These are phyloP conservation scores for Chionomys nivalis DNA, from an alignment of 2,113 vertebrate species.

Conservation along the genomic window DNA sequence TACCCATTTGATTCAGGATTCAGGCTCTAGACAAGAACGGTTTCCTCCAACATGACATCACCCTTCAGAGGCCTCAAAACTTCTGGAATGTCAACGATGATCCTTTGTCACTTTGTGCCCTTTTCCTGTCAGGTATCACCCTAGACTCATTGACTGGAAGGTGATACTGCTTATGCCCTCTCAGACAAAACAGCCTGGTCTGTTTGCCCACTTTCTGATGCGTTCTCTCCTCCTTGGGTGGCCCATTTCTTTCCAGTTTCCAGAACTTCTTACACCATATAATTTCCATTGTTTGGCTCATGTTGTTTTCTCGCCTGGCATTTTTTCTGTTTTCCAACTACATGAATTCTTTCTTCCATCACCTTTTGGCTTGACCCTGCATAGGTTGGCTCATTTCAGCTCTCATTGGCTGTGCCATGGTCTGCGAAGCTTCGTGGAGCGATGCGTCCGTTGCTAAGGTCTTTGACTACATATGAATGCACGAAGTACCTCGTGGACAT, in stretches of 20 bases:
- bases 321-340: not conserved
- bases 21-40: not conserved
- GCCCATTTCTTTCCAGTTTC: not conserved
- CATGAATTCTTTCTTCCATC: not conserved
- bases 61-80: not conserved
- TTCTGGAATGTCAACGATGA: not conserved
- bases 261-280: not conserved
- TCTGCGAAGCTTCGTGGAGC: not conserved
- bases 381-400: not conserved
- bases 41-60: not conserved
- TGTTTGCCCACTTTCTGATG: not conserved
- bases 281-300: not conserved
- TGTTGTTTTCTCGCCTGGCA: not conserved
- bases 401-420: not conserved
- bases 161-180: rapidly evolving
- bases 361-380: not conserved
- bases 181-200: not conserved
- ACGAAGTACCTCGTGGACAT: too few relatives aligned
- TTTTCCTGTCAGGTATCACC: not conserved
- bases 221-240: not conserved
- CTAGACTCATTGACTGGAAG: too few relatives aligned
- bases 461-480: rapidly evolving
- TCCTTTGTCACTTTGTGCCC: too few relatives aligned
- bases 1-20: not conserved
- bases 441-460: not conserved